A percentile compares a stretch with the other conserved stretches of the same genome.
phyloP scores from a whole-genome alignment of 2,888 invertebrate species.

The Masnerella sp. region DNA sequence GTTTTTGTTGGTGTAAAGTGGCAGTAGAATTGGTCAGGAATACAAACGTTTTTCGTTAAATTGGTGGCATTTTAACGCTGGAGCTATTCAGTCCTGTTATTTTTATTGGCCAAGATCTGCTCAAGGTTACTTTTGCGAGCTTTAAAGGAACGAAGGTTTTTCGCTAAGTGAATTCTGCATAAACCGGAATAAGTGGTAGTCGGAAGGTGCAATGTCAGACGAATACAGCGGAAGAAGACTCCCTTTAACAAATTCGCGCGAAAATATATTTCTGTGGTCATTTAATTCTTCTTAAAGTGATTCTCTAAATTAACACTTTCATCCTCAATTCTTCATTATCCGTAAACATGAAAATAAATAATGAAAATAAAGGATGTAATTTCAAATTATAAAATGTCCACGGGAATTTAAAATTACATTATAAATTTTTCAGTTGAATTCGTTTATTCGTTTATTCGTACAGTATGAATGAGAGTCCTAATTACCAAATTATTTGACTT shows the following conservation, averaged over 20 bases:
- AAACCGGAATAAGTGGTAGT: constrained; percentile 17
- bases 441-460: too few relatives aligned
- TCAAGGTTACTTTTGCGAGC: constrained; percentile 3
- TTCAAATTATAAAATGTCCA: too few relatives aligned
- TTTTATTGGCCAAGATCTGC: constrained; percentile 6
- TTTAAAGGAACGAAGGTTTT: constrained; percentile 12
- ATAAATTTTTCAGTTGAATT: too few relatives aligned
- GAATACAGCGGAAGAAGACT: neutral
- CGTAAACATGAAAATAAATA: too few relatives aligned
- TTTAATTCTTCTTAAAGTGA: neutral
- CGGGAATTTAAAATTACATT: too few relatives aligned
- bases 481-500: too few relatives aligned
- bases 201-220: constrained; percentile 6
- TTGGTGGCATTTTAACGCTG: neutral
- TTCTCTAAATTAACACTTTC: neutral
- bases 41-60: too few relatives aligned
- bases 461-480: too few relatives aligned
- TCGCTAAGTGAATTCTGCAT: constrained; percentile 21
- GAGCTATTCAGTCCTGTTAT: constrained; percentile 12
- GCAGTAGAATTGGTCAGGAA: too few relatives aligned
- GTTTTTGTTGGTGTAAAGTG: too few relatives aligned
- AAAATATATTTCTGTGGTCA: neutral
- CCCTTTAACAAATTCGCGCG: constrained; percentile 2
- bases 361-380: too few relatives aligned
- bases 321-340: too few relatives aligned